Conservation (phyloP, 2,113 vertebrate species). For the Furnarius figulus region DNA sequence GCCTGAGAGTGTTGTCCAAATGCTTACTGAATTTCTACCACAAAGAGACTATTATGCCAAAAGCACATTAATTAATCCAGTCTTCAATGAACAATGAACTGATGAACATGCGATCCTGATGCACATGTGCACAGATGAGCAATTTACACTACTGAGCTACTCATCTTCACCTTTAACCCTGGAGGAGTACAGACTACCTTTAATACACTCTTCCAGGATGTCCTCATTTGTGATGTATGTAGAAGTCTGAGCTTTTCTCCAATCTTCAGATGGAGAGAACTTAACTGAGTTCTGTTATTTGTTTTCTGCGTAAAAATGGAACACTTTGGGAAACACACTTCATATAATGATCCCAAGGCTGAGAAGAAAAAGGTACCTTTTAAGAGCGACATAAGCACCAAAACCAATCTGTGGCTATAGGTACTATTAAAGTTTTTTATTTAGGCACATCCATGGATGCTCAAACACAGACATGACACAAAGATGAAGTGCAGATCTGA, state of each 20-base stretch:
- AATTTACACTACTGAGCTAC: not conserved
- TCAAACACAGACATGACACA: not conserved
- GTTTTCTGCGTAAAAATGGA: not conserved
- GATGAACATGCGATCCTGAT: not conserved
- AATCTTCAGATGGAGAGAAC: not conserved
- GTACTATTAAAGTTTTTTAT: not conserved
- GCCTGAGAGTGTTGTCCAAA: not conserved
- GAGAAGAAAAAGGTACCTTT: not conserved
- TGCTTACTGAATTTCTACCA: not conserved
- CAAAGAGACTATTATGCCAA: not conserved
- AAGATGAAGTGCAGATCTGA: not conserved
- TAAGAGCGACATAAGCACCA: not conserved
- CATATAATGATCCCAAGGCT: not conserved
- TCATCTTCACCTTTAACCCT: not conserved
- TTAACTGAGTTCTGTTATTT: not conserved
- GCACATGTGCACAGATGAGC: not conserved
- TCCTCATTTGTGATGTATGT: accelerated
- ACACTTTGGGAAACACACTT: not conserved
- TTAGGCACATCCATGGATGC: not conserved
- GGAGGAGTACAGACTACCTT: not conserved
- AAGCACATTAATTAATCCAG: not conserved
- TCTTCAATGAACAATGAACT: not conserved
- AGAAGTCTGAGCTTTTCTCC: not conserved
- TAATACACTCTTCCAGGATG: not conserved
- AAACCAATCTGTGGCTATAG: not conserved